Base-by-base conservation (phyloP, 2,113 vertebrate genomes). In the Phylloscopus trochiloides region DNA sequence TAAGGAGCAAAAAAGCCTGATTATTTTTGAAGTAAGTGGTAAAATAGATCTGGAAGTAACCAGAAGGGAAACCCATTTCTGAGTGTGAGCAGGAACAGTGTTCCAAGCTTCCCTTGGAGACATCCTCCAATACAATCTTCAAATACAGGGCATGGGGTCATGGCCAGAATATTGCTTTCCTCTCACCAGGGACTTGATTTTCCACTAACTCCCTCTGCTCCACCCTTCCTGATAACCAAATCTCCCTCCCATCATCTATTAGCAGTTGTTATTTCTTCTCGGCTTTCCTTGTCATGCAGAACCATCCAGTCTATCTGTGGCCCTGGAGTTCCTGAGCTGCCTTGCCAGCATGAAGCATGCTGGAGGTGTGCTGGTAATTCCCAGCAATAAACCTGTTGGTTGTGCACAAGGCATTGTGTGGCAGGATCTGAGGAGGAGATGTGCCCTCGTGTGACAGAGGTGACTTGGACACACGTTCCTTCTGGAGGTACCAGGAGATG, bases 371-470 rank as follows among this genome's bases (percentile, higher is more conserved):
- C 48, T n/a, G 42, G 42, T 22, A 5, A 7, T 28, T 71, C 26
- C 36, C 40, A 31, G 68, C 34, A 81, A 63, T 51, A 28, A 73
- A 17, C 12, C 19, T 12, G 13, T 10, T 51, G 8, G 42, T 48
- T 1, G 7, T 6, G 15, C 9, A 6, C 1, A 10, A 65, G 65
- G 57, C 7, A 3, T 5, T 8, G 32, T 8, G 28, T 5, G 52
- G 28, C 1, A 5, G 15, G 8, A 48, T 52, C 28, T 5, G 3
- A 54, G 74, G 36, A 45, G 38, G 31, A 47, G 62, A 7, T 2
- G 9, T 13, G 19, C 1, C 45, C 29, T 34, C 32, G 40, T 5
- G 12, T 36, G 55, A 21, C 2, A 3, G 66, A 31, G 58, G 14
- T 42, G 50, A 16, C 42, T 6, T 2, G 6, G 58, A 20, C 43